Evolutionary conservation across 2,113 vertebrate species (phyloP).

Genomic region (Nycticryphes semicollaris): DNA sequence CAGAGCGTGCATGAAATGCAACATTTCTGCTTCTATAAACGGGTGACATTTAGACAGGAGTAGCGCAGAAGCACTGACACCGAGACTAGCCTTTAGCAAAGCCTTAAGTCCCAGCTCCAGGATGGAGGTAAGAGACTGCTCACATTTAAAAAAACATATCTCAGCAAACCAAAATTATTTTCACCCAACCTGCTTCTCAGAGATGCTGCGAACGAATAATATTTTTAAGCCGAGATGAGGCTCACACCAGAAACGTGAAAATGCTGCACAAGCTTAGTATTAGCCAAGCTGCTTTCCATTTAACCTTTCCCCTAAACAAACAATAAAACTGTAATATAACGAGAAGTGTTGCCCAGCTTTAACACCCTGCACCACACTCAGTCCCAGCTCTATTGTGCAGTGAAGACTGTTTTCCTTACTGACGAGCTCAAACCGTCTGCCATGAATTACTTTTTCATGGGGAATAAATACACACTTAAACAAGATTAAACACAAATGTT

Average conservation of each 20-base stretch:
- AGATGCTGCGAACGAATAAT: neutral
- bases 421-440: constrained; percentile 24
- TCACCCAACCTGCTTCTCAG: neutral
- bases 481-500: constrained; percentile 62
- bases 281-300: neutral
- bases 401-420: constrained; percentile 30
- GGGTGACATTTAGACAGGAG: neutral
- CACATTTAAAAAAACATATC: neutral
- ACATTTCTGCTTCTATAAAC: neutral
- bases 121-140: neutral
- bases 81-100: neutral
- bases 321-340: neutral
- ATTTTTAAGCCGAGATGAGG: neutral
- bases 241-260: neutral
- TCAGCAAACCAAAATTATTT: neutral
- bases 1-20: neutral
- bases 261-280: neutral
- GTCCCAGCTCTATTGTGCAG: neutral
- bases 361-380: neutral
- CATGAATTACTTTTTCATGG: constrained; percentile 57
- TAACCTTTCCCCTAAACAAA: neutral
- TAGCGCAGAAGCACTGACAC: neutral
- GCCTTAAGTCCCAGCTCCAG: neutral
- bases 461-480: constrained; percentile 57
- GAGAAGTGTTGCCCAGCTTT: neutral